A percentile compares a stretch with the other conserved stretches of the same genome.
These are phyloP conservation scores for Calyptommatus sinebrachiatus DNA, from an alignment of 2,113 vertebrate species.

Conservation along the genomic window DNA sequence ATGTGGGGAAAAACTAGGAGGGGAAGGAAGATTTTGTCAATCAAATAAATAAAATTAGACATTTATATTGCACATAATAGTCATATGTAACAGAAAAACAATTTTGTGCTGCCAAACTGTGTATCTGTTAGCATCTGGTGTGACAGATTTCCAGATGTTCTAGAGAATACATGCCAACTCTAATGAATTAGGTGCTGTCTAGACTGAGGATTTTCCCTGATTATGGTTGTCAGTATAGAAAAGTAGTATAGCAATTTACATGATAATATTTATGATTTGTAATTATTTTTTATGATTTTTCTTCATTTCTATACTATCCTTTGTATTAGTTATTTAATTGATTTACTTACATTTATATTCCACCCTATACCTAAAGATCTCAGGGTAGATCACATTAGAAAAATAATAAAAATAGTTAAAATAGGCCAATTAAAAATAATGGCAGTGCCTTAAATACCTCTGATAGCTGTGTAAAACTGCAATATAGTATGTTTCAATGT, in stretches of 20 bases:
- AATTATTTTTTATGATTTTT: slow-evolving; percentile 10
- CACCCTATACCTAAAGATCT: no score
- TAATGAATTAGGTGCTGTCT: slow-evolving; percentile 65
- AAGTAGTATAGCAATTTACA: neutral
- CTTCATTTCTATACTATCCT: neutral
- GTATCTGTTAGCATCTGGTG: slow-evolving; percentile 44
- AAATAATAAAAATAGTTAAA: no score
- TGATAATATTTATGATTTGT: neutral
- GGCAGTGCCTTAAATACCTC: no score
- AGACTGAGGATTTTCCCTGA: slow-evolving; percentile 65
- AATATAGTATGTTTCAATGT: neutral
- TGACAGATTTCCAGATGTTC: slow-evolving; percentile 51
- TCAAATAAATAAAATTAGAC: neutral
- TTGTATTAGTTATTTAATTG: neutral
- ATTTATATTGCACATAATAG: slow-evolving; percentile 3
- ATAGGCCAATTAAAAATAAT: no score
- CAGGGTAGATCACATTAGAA: no score
- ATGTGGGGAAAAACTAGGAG: neutral
- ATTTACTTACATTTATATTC: no score
- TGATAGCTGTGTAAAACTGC: neutral
- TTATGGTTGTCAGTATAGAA: slow-evolving; percentile 46
- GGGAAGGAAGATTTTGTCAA: neutral
- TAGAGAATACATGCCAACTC: slow-evolving; percentile 42
- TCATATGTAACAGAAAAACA: slow-evolving; percentile 19
- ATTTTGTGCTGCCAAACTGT: slow-evolving; percentile 18